Evolutionary conservation across 2,888 invertebrate genomes (phyloP), one percentile per base, ranked within the genome.

Genomic region (Orthosia cruda): DNA sequence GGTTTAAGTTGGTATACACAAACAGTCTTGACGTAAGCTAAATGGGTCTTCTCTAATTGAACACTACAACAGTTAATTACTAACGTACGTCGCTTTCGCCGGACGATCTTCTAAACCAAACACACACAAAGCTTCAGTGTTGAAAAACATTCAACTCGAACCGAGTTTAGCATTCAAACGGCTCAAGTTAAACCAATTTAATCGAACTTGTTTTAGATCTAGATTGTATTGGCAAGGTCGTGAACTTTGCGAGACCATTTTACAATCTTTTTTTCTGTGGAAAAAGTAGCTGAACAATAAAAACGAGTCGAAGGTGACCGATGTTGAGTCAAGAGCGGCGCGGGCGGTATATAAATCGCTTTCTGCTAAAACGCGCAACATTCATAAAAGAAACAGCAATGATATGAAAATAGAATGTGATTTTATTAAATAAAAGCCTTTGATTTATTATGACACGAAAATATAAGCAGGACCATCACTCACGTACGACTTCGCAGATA

Each of bases 131-230:
- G 91, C 90, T 92, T 88, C 86, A 88, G 84, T 80, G 88, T 90
- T 91, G 77, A 92, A 92, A 92, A 91, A 91, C 90, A 91, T 89
- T 88, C 78, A 90, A 92, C 90, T 90, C 85, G 82, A 89, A 90
- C 90, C 90, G 89, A 91, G 90, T 89, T 92, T 90, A 88, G 88
- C 88, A 91, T 91, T 91, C 88, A 89, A 92, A 92, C 88, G 89
- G 86, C 87, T 89, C 84, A 91, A 91, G 88, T 92, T 92, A 87
- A 90, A 91, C 88, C 89, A 89, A 91, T 91, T 92, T 88, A 88
- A 92, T 87, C 84, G 86, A 87, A 90, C 86, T 87, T 87, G 85
- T 89, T 87, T 86, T 87, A 87, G 85, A 89, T 90, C 87, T 89
- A 89, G 89, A 87, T 88, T 86, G 86, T 84, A 87, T 86, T 81